Base-by-base conservation (phyloP, 2,113 vertebrate species). In the Peromyscus maniculatus region DNA sequence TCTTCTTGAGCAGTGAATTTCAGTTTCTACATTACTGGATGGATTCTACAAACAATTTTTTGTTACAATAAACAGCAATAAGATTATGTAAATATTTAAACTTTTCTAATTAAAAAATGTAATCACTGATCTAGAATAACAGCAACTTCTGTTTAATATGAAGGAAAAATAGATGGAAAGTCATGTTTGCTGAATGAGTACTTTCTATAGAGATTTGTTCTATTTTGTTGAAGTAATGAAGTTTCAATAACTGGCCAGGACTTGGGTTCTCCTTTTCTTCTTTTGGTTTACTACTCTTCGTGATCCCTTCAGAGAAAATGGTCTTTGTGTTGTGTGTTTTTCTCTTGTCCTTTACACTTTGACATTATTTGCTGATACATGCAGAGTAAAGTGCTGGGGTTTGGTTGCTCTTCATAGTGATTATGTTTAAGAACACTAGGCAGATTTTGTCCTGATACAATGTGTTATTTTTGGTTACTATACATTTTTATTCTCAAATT, bases 61-160 rank as follows among this genome's bases (percentile, higher is more conserved):
- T 95, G 88, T 97, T 97, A 96, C 97, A 98, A 98, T 97, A 98
- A 86, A 95, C 95, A 98, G 98, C 98, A 99, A 99, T 99, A 99
- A 98, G 97, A 80, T 96, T 90, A 98, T 98, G 98, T 98, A 98
- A 98, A 98, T 98, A 98, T 3, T 96, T 96, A 91, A 94, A 95
- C 83, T 39, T 94, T 97, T 97, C 67, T 97, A 97, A 97, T 95
- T 95, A 92, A 94, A 93, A 33, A 78, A 96, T 96, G 95, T 98
- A 98, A 98, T 98, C 97, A 98, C 33, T 97, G 75, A 83, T 94
- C 83, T 93, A 78, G 75, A 95, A 89, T 57, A 97, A 69, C 52
- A 96, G 17, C 93, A 94, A 52, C 62, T 87, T 97, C 71, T 94
- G 57, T 97, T 97, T 97, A 96, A 39, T 82, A 67, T 87, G 94